Percentiles rank a stretch among this genome's conserved stretches.
These are phyloP conservation scores for Phaethon lepturus DNA, from an alignment of 2,113 vertebrate species.

Conservation along the genomic window DNA sequence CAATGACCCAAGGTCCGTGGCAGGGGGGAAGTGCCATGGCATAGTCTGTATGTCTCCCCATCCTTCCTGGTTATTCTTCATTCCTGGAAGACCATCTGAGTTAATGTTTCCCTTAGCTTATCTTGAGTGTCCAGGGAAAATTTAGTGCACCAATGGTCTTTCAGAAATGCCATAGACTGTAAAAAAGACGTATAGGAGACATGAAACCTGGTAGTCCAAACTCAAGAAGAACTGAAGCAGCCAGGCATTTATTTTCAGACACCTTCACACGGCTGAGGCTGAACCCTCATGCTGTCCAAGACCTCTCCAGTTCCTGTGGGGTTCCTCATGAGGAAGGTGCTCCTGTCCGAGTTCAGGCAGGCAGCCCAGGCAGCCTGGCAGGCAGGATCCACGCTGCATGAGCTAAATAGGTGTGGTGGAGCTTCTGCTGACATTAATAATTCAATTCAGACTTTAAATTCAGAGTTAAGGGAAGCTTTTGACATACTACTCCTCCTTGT, in stretches of 20 bases:
- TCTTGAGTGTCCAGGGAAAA: background rate
- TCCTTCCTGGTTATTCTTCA: background rate
- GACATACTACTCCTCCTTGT: background rate
- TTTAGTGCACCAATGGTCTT: background rate
- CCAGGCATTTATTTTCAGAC: background rate
- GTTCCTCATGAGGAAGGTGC: rapidly evolving
- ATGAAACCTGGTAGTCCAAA: background rate
- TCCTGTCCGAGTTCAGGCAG: background rate
- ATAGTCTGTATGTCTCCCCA: background rate
- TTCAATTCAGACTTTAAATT: background rate
- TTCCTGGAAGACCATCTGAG: background rate
- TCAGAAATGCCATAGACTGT: background rate
- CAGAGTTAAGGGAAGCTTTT: background rate
- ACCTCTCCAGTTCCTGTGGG: background rate
- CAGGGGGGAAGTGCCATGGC: background rate
- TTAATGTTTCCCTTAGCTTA: background rate
- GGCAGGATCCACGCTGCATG: background rate
- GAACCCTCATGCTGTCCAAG: background rate
- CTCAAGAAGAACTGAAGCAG: background rate
- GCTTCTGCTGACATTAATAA: background rate
- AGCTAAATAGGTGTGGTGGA: background rate
- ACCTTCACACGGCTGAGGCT: background rate
- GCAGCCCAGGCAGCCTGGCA: background rate
- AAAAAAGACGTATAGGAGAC: background rate
- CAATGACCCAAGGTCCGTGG: background rate